Evolutionary conservation across 2,888 invertebrate species (phyloP), one percentile per base, ranked within the genome.

Genomic region (Marasmarcha lunaedactyla): DNA sequence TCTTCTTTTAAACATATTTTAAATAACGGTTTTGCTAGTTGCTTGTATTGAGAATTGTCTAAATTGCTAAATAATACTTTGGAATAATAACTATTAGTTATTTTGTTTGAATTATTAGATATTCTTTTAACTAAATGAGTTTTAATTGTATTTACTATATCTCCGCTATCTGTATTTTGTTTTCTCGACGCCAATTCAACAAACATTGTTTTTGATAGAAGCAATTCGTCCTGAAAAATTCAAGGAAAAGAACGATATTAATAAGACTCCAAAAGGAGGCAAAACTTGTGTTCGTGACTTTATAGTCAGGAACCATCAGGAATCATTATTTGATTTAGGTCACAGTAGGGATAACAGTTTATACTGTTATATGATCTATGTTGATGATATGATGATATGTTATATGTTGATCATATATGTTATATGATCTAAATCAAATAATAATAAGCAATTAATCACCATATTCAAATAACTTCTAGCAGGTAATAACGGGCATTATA

Each of bases 191-290:
- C 35, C 9, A 73, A 37, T 38, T 79, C 54, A 0, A 63, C 48
- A 1, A 66, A 58, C 52, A 73, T 66, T 2, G 62, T 51, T 60
- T 78, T 81, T 6, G 67, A 49, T 3, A 74, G 51, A 0, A 76
- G 58, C 1, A 83, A 47, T 9, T 71, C 59, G 40, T 73, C 57
- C 83, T 83, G 71, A 44, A 81, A 67, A 39, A n/a, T 15, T 30
- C 14, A 43, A 36, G 41, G 42, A 20, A 20, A 20, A 20, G 7
- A 20, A 20, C 7, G n/a, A n/a, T n/a, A n/a, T n/a, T n/a, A n/a
- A n/a, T n/a, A n/a, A n/a, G n/a, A n/a, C n/a, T n/a, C n/a, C n/a
- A n/a, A n/a, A n/a, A n/a, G n/a, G n/a, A n/a, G n/a, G n/a, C n/a
- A n/a, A n/a, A n/a, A n/a, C n/a, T n/a, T n/a, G n/a, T n/a, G n/a